Evolutionary conservation across 2,888 invertebrate species (phyloP), one percentile per base, ranked within the genome.

Genomic region (Chymomyza amoena): DNA sequence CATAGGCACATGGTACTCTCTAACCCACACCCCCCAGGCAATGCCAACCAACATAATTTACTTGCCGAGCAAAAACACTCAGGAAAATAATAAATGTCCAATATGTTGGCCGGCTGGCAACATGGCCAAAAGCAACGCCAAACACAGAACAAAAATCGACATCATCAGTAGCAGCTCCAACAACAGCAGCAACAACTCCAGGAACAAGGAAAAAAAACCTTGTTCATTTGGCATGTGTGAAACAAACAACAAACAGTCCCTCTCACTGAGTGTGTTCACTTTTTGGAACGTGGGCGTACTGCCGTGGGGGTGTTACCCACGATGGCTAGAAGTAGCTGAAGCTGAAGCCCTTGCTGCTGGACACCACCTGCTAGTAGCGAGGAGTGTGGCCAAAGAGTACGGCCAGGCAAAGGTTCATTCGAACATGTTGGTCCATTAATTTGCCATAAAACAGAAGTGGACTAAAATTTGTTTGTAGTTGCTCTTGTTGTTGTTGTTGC

Each of bases 381-480:
- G 68, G 69, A 39, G 28, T 64, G 60, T 45, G 51, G 60, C 59
- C 51, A 59, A 45, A 45, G 68, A 16, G 20, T 39, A 15, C 36
- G 51, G 15, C 50, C 61, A 54, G 69, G 62, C 79, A 77, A 57
- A 57, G 57, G 25, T 25, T 67, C 61, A 64, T 68, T 70, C 72
- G 77, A 78, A 82, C 78, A 82, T 76, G 84, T 87, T 77, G 80
- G 76, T 77, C 87, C 90, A 90, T 90, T 90, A 89, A 90, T 89
- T 87, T 87, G 86, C 81, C 89, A 86, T 90, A 89, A 90, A 90
- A 87, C 89, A 84, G 83, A 83, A 89, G 84, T 89, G 89, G 80
- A 82, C 89, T 82, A 78, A 84, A 88, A 89, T 89, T 87, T 89
- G 89, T 86, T 89, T 85, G 84, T 83, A 73, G 76, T 73, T 83